Percentiles rank a stretch among this genome's conserved stretches.
Evolutionary conservation across 2,113 vertebrate genomes (phyloP).

Genomic region (Ptyas mucosa): DNA sequence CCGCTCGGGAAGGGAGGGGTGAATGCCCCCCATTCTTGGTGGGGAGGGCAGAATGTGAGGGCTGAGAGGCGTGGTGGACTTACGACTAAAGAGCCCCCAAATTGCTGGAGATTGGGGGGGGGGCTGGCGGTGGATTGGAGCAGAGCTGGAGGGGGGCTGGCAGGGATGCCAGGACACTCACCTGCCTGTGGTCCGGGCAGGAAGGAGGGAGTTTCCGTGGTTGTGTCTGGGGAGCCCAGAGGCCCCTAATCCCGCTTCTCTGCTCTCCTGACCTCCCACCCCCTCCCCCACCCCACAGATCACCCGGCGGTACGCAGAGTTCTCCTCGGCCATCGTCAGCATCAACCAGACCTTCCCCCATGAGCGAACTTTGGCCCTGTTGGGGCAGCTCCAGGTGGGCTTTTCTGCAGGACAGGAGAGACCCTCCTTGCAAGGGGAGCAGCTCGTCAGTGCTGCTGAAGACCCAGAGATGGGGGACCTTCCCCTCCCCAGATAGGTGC

Average conservation of each 20-base stretch:
- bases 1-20: fast-evolving
- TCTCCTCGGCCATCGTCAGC: conserved; percentile 89
- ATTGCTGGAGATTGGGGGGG: background rate
- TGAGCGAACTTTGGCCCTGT: conserved; percentile 77
- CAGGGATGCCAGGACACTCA: background rate
- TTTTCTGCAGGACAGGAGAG: background rate
- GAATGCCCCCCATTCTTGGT: too few species aligned
- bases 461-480: background rate
- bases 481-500: background rate
- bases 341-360: conserved; percentile 91
- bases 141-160: background rate
- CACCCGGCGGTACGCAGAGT: conserved; percentile 87
- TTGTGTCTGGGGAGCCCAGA: background rate
- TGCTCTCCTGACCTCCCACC: fast-evolving
- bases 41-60: background rate
- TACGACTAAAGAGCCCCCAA: too few species aligned
- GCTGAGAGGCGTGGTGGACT: background rate
- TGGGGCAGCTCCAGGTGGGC: conserved; percentile 86
- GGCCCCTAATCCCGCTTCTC: background rate
- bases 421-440: background rate
- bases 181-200: background rate
- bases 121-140: background rate
- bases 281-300: conserved; percentile 67
- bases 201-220: background rate
- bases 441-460: too few species aligned